These are phyloP conservation scores for Piliocolobus tephrosceles DNA, from an alignment of 2,113 vertebrate species.

Conservation along the genomic window DNA sequence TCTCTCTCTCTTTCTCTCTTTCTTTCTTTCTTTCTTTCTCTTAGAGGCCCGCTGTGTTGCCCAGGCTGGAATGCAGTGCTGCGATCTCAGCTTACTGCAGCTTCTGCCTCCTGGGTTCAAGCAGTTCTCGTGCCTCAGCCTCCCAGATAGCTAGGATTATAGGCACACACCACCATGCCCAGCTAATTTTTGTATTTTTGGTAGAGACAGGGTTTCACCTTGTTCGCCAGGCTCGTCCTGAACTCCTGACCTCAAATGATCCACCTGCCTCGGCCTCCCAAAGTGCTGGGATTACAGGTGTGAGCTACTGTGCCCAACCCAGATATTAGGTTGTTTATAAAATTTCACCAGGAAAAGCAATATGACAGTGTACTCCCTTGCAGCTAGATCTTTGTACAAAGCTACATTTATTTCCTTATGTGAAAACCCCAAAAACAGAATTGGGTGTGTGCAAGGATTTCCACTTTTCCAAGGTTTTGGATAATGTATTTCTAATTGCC, in stretches of 20 bases:
- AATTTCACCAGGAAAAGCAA: background rate
- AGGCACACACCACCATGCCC: background rate
- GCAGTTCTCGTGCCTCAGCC: background rate
- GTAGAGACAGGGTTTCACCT: background rate
- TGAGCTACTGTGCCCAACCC: background rate
- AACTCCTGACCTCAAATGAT: background rate
- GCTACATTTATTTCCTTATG: background rate
- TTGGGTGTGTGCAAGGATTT: background rate
- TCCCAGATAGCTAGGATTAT: background rate
- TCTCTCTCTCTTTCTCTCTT: background rate
- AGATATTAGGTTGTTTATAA: background rate
- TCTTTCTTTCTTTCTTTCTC: background rate
- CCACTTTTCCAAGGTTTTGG: background rate
- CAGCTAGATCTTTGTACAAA: background rate
- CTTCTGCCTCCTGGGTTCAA: background rate
- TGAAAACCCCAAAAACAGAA: background rate
- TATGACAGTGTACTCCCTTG: background rate
- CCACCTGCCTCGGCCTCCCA: background rate
- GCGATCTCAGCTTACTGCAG: background rate
- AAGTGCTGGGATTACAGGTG: background rate
- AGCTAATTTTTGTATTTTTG: background rate
- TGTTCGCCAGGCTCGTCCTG: background rate
- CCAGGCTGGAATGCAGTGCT: background rate
- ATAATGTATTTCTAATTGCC: background rate
- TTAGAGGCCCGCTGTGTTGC: background rate